Conservation (phyloP, 2,888 invertebrate species). For the Drosophila emarginata region DNA sequence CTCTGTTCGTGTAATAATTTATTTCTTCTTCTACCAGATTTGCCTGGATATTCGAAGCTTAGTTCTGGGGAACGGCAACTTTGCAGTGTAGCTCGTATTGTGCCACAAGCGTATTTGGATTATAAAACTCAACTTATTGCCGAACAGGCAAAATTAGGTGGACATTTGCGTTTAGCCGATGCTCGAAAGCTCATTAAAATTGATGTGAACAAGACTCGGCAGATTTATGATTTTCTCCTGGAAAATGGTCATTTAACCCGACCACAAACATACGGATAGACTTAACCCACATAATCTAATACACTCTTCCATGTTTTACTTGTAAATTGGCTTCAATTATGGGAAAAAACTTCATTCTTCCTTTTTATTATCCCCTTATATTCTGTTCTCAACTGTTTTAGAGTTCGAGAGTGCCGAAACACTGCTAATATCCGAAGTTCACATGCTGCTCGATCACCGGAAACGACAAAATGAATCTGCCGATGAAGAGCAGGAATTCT, state of each 20-base stretch:
- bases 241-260: constrained; percentile 87
- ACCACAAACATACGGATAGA: constrained; percentile 30
- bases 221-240: constrained; percentile 90
- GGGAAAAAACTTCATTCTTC: background rate
- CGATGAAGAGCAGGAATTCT: constrained; percentile 99
- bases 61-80: constrained; percentile 88
- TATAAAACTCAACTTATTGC: constrained; percentile 88
- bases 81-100: constrained; percentile 89
- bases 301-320: constrained; percentile 46
- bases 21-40: constrained; percentile 82
- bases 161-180: constrained; percentile 88
- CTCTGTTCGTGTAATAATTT: background rate
- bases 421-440: constrained; percentile 96
- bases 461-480: constrained; percentile 99
- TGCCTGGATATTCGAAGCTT: constrained; percentile 91
- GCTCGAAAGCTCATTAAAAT: constrained; percentile 93
- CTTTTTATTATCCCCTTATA: constrained; percentile 84
- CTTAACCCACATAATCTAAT: constrained; percentile 3
- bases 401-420: constrained; percentile 98
- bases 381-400: background rate
- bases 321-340: constrained; percentile 50
- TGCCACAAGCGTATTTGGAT: constrained; percentile 90
- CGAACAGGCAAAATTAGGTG: constrained; percentile 89
- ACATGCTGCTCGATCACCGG: constrained; percentile 97
- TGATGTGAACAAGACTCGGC: constrained; percentile 96